phyloP scores from a whole-genome alignment of 2,113 vertebrate species.

The Pavo muticus region DNA sequence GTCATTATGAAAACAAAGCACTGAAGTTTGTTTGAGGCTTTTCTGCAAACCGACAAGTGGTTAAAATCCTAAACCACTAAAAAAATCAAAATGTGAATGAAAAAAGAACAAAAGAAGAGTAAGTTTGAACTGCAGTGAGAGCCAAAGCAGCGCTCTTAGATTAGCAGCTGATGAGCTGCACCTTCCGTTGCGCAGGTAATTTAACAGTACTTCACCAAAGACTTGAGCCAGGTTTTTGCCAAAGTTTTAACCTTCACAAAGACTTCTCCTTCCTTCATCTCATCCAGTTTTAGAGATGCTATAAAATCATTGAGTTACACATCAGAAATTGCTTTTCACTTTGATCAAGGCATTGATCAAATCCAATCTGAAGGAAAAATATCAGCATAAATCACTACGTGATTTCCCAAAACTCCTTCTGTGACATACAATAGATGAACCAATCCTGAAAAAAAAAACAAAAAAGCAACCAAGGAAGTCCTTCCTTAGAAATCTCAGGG shows the following conservation, averaged over 20 bases:
- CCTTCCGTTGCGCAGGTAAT: background rate
- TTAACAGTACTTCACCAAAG: background rate
- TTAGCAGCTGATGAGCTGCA: background rate
- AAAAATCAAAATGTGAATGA: background rate
- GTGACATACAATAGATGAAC: background rate
- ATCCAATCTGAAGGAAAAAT: background rate
- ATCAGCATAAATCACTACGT: background rate
- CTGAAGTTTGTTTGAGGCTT: background rate
- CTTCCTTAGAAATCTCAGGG: background rate
- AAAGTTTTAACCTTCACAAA: background rate
- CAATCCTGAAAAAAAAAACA: background rate
- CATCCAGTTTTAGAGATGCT: background rate
- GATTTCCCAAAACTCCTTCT: background rate
- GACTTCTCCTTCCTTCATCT: background rate
- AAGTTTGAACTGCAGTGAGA: background rate
- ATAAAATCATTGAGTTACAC: background rate
- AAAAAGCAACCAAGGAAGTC: background rate
- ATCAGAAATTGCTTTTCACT: background rate
- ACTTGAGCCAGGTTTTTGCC: background rate
- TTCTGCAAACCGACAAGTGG: background rate
- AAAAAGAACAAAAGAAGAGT: background rate
- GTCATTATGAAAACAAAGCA: fast-evolving
- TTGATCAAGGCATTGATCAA: background rate
- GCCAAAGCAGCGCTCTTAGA: background rate
- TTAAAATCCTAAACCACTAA: background rate